Base-by-base conservation (phyloP, 2,113 vertebrate genomes). In the Pseudopipra pipra region DNA sequence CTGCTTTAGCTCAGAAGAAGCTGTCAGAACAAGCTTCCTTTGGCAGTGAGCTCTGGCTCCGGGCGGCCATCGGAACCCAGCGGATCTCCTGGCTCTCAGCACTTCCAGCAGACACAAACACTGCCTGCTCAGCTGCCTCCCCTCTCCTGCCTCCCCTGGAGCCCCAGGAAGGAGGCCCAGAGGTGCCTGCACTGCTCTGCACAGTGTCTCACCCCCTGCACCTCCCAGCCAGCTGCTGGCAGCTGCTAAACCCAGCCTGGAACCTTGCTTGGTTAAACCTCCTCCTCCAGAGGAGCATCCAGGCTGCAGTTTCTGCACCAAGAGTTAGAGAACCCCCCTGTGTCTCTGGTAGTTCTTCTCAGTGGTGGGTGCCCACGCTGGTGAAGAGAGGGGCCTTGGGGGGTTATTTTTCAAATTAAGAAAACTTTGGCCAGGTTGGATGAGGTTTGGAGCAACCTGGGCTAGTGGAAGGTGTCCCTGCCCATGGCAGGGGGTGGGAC, bases 341-440 rank as follows among this genome's bases (percentile, higher is more conserved):
- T 6, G 5, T n/a, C n/a, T 30, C 28, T 1, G 0, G 3, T 3
- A 18, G 1, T 6, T 89, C 65, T 46, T 7, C 52, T n/a, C 54
- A 11, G 10, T 9, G 31, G 14, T 5, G 8, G 51, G 9, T 9
- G 39, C 18, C 13, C 4, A 0, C 1, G 10, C 6, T 37, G n/a
- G 4, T 72, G 41, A 41, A 46, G 16, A 30, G 10, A 27, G 19
- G 22, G 49, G 3, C 12, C 28, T 59, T 1, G 0, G 44, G 31
- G 23, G 1, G 1, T 73, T 78, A 0, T 73, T 89, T 80, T 39
- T 56, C 16, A 31, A 1, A 20, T 25, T 10, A 47, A 2, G 25
- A 1, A 12, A 63, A 4, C 67, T 62, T 47, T 22, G 8, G 6
- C 13, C 6, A 18, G 43, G 31, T 8, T 43, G 54, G 70, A 31